These are phyloP conservation scores for Trichonephila clavipes DNA, from an alignment of 1,140 invertebrate species.

Conservation along the genomic window DNA sequence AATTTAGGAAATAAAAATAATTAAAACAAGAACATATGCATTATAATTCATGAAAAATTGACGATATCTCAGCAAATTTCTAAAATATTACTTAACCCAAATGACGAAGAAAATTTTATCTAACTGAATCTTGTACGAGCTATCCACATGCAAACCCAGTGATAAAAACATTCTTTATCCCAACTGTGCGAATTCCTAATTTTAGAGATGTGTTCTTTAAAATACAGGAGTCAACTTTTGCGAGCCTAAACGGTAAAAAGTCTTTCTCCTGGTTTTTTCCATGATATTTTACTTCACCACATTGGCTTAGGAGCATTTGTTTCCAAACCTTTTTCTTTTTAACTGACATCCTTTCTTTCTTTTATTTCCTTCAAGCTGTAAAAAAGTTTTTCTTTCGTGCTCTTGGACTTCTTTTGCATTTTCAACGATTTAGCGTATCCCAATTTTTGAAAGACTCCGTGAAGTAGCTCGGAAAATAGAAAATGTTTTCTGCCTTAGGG, in stretches of 20 bases:
- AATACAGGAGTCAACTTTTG: neutral
- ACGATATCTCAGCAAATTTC: neutral
- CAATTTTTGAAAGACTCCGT: neutral
- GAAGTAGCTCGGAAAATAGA: too few species aligned
- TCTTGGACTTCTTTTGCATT: neutral
- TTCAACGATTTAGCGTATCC: neutral
- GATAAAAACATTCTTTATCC: neutral
- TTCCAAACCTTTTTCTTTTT: neutral
- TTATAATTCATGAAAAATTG: neutral
- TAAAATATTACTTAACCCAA: neutral
- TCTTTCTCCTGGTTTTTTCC: neutral
- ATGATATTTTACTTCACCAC: neutral
- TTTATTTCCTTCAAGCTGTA: neutral
- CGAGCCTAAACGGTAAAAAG: neutral
- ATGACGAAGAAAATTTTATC: neutral
- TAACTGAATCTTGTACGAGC: neutral
- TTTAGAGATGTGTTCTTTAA: neutral
- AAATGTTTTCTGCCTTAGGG: neutral
- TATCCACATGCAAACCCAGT: neutral
- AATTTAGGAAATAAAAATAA: neutral
- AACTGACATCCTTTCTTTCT: neutral
- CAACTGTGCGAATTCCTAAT: neutral
- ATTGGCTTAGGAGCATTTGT: neutral
- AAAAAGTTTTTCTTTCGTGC: neutral
- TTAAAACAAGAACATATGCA: too few species aligned